phyloP scores from a whole-genome alignment of 2,888 invertebrate genomes.

The Minunthozetes semirufus region DNA sequence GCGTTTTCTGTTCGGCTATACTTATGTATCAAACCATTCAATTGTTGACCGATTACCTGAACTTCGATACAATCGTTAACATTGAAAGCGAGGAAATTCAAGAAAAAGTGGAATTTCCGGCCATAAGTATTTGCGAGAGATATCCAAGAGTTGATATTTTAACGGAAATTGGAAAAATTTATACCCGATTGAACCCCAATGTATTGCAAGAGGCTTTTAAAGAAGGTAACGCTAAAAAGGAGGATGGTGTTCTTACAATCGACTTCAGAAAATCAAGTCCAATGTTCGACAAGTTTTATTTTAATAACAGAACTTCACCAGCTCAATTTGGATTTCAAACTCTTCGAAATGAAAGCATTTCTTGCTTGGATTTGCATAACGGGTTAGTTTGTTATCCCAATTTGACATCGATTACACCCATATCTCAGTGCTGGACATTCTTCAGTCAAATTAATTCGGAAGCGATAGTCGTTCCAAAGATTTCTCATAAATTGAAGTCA shows the following conservation, averaged over 20 bases:
- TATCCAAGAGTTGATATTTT: not conserved
- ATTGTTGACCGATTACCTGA: not conserved
- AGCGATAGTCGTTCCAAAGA: not conserved
- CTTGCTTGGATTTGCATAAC: not conserved
- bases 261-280: too few species aligned
- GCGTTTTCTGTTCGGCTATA: not conserved
- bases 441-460: not conserved
- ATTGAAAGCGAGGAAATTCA: not conserved
- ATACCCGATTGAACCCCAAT: too few species aligned
- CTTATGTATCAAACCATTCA: conserved; percentile 3
- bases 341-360: too few species aligned
- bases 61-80: not conserved
- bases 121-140: not conserved
- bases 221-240: too few species aligned
- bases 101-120: not conserved
- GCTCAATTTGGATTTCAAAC: too few species aligned
- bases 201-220: too few species aligned
- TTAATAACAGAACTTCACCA: too few species aligned
- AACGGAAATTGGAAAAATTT: not conserved
- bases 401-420: not conserved
- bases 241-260: too few species aligned
- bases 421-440: not conserved
- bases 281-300: too few species aligned
- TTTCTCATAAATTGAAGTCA: not conserved
- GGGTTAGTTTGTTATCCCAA: not conserved